phyloP scores from a whole-genome alignment of 2,888 invertebrate genomes.

The Sarcophaga carnaria region DNA sequence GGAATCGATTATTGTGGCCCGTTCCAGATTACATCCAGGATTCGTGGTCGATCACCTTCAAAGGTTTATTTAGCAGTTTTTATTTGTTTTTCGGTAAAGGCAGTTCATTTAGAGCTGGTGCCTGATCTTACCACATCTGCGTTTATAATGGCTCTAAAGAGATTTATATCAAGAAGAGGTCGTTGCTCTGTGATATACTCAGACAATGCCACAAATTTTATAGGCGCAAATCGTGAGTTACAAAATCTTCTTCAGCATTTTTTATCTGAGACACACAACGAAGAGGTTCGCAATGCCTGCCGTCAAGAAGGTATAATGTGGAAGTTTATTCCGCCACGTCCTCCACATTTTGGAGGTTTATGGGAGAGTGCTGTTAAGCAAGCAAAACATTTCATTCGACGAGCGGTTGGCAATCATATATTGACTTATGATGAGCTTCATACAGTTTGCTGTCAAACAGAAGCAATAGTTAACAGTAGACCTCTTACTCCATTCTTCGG shows the following conservation, averaged over 20 bases:
- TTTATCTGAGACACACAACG: constrained; percentile 45
- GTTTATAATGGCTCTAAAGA: constrained; percentile 26
- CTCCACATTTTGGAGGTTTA: constrained; percentile 62
- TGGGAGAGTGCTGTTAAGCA: constrained; percentile 64
- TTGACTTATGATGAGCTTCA: constrained; percentile 56
- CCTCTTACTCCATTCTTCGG: constrained; percentile 71
- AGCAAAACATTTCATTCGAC: constrained; percentile 52
- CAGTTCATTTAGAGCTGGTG: constrained; percentile 43
- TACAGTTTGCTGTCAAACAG: constrained; percentile 60
- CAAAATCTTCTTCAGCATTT: constrained; percentile 40
- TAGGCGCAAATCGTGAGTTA: constrained; percentile 61
- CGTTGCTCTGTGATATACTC: constrained; percentile 54
- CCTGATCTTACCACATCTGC: constrained; percentile 29
- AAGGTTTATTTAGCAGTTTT: constrained; percentile 37
- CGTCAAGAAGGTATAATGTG: constrained; percentile 51
- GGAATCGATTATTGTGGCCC: constrained; percentile 37
- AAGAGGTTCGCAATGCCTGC: constrained; percentile 27
- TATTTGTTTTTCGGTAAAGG: constrained; percentile 36
- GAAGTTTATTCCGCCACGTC: constrained; percentile 63
- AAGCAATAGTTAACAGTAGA: constrained; percentile 75
- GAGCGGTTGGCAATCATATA: constrained; percentile 39
- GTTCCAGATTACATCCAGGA: constrained; percentile 1
- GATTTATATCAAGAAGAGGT: constrained; percentile 58
- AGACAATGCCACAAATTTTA: constrained; percentile 66
- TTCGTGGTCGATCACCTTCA: constrained; percentile 9